A percentile compares a stretch with the other conserved stretches of the same genome.
phyloP scores from a whole-genome alignment of 2,113 vertebrate species.

The Stigmatopora nigra region DNA sequence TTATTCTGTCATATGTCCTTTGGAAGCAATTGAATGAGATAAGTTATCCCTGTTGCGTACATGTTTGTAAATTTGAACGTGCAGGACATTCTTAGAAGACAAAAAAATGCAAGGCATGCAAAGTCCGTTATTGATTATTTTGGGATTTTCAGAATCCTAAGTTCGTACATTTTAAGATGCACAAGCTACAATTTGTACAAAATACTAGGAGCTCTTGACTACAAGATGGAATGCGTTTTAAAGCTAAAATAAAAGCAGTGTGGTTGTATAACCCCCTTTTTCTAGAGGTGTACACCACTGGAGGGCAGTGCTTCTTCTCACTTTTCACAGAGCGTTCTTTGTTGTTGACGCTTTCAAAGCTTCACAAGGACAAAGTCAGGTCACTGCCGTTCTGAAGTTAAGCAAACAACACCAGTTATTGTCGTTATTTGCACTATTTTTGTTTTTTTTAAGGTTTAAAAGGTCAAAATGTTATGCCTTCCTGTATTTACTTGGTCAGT shows the following conservation, averaged over 20 bases:
- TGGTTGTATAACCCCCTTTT: conserved; percentile 19
- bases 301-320: conserved; percentile 66
- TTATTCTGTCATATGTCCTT: neutral
- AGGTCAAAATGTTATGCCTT: too few relatives aligned
- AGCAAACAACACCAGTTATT: conserved; percentile 9
- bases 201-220: conserved; percentile 37
- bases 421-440: too few relatives aligned
- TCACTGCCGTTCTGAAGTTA: conserved; percentile 13
- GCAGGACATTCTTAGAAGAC: neutral
- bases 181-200: too few relatives aligned
- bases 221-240: conserved; percentile 41
- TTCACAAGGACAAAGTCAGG: conserved; percentile 12
- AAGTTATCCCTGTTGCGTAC: neutral
- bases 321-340: conserved; percentile 50
- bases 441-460: neutral
- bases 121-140: neutral
- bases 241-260: neutral
- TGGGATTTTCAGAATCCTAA: neutral
- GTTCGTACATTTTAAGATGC: neutral
- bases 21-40: neutral
- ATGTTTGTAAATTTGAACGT: neutral
- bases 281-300: conserved; percentile 56
- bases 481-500: too few relatives aligned
- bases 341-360: conserved; percentile 34
- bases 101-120: neutral